Percentiles rank a stretch among this genome's conserved stretches.
Conservation (phyloP, 2,113 vertebrate genomes). For the Dromaius novaehollandiae region DNA sequence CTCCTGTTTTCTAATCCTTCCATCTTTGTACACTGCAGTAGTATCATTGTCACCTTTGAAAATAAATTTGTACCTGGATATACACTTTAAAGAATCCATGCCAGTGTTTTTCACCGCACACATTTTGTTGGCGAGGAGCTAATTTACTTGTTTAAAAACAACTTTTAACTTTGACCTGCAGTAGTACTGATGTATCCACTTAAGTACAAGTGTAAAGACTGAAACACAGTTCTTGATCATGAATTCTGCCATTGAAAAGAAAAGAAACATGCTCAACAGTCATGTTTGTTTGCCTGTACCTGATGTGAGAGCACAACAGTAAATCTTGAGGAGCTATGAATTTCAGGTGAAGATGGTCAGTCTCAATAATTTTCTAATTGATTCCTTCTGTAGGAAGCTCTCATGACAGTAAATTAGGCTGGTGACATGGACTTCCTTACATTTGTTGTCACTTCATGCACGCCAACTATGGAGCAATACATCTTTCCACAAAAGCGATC, state of each 20-base stretch:
- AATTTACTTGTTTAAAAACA: not conserved
- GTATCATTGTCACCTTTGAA: not conserved
- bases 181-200: not conserved
- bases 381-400: not conserved
- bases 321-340: not conserved
- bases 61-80: not conserved
- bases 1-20: not conserved
- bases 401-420: not conserved
- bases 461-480: not conserved
- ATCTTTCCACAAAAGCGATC: not conserved
- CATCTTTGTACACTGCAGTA: not conserved
- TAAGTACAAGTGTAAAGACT: not conserved
- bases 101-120: not conserved
- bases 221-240: not conserved
- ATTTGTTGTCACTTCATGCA: not conserved
- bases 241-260: not conserved
- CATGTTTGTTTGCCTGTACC: not conserved
- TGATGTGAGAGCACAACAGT: accelerated
- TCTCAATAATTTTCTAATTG: not conserved
- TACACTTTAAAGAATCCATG: not conserved
- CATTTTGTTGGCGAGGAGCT: not conserved
- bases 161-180: not conserved
- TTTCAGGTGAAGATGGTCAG: not conserved
- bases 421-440: not conserved
- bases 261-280: not conserved